Evolutionary conservation across 1,140 invertebrate species (phyloP).

Genomic region (Paracyclopina nana): DNA sequence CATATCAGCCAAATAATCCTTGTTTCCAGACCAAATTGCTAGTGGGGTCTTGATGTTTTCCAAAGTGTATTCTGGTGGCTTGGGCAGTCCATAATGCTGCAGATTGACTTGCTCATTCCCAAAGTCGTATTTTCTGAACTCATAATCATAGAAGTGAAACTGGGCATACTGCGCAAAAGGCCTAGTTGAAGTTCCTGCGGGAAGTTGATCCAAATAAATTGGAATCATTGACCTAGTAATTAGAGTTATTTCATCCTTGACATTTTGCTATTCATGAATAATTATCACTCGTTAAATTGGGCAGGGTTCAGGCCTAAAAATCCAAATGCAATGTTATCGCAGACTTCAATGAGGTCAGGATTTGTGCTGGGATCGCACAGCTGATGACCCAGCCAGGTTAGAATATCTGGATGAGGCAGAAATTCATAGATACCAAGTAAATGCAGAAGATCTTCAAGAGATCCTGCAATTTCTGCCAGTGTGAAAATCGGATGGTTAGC

Average conservation of each 20-base stretch:
- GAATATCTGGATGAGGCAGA: neutral
- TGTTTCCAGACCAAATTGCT: neutral
- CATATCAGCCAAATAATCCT: neutral
- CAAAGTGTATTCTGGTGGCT: neutral
- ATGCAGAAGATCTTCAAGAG: no score
- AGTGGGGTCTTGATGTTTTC: neutral
- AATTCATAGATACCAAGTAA: neutral
- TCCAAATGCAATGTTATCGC: neutral
- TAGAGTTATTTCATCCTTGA: neutral
- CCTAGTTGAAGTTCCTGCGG: neutral
- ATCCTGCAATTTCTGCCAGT: no score
- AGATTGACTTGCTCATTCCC: neutral
- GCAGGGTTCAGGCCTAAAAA: neutral
- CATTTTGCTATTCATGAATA: neutral
- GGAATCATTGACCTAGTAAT: neutral
- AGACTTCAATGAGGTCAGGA: no score
- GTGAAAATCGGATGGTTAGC: no score
- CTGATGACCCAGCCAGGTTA: neutral
- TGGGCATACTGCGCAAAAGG: neutral
- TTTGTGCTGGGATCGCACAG: neutral
- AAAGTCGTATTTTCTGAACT: neutral
- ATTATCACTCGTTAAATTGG: neutral
- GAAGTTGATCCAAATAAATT: neutral
- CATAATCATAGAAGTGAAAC: neutral
- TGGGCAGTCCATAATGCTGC: neutral